Percentiles rank a stretch among this genome's conserved stretches.
Evolutionary conservation across 1,140 invertebrate species (phyloP).

Genomic region (Chrysomallon squamiferum): DNA sequence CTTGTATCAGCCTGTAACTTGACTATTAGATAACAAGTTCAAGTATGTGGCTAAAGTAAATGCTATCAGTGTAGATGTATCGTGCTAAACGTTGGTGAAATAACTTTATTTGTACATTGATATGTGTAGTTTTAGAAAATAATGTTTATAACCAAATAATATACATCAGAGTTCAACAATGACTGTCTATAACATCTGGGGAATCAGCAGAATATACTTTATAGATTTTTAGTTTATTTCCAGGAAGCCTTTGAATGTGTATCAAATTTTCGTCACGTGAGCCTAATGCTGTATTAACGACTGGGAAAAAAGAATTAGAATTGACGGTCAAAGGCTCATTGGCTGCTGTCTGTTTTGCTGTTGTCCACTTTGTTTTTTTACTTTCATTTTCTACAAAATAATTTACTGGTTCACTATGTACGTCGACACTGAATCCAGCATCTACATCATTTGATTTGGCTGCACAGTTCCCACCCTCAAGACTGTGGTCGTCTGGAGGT

Average conservation of each 20-base stretch:
- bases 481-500: neutral
- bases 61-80: too few relatives aligned
- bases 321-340: neutral
- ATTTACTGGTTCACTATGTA: neutral
- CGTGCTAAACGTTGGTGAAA: too few relatives aligned
- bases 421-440: neutral
- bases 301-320: neutral
- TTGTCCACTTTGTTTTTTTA: neutral
- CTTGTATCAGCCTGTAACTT: too few relatives aligned
- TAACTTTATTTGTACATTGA: too few relatives aligned
- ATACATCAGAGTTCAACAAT: too few relatives aligned
- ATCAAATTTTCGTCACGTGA: conserved; percentile 22
- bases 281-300: neutral
- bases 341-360: neutral
- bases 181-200: too few relatives aligned
- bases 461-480: neutral
- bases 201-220: too few relatives aligned
- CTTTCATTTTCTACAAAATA: neutral
- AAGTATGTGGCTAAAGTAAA: too few relatives aligned
- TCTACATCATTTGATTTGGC: neutral
- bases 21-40: too few relatives aligned
- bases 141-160: too few relatives aligned
- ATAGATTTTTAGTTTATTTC: conserved; percentile 5
- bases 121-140: too few relatives aligned
- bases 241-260: conserved; percentile 18